phyloP scores from a whole-genome alignment of 2,797 vertebrate species.

The Bufotes viridis region DNA sequence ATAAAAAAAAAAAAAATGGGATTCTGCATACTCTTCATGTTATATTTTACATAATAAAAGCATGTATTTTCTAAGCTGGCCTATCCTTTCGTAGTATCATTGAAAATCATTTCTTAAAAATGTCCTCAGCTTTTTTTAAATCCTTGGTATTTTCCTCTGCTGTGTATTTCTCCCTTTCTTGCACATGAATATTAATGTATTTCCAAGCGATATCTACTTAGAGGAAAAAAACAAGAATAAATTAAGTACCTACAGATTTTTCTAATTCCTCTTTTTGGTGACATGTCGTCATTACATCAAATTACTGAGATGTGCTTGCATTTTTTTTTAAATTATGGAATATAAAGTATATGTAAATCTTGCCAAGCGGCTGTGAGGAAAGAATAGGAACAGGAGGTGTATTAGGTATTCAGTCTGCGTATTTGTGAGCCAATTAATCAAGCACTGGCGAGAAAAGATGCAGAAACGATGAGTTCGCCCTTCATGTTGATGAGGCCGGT shows the following conservation, averaged over 20 bases:
- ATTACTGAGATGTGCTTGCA: conserved; percentile 87
- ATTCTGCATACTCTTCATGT: conserved; percentile 18
- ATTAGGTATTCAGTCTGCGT: conserved; percentile 93
- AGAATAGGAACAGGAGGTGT: conserved; percentile 77
- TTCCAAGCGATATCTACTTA: conserved; percentile 80
- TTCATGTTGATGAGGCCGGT: conserved; percentile 99
- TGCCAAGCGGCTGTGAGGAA: conserved; percentile 75
- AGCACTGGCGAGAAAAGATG: conserved; percentile 93
- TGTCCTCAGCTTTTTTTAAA: conserved; percentile 77
- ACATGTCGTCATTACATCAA: conserved; percentile 92
- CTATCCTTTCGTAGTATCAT: conserved; percentile 69
- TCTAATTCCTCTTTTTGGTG: conserved; percentile 85
- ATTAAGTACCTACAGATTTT: conserved; percentile 87
- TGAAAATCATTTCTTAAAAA: conserved; percentile 75
- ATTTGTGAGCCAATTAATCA: conserved; percentile 98
- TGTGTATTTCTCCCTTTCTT: conserved; percentile 70
- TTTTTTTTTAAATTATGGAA: conserved; percentile 81
- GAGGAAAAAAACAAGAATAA: conserved; percentile 77
- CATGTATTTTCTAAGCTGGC: conserved; percentile 12
- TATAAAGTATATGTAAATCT: conserved; percentile 98
- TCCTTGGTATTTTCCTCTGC: conserved; percentile 78
- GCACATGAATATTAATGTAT: conserved; percentile 82
- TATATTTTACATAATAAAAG: conserved; percentile 25
- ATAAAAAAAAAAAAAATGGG: conserved; percentile 1
- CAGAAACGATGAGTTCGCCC: conserved; percentile 98